phyloP scores from a whole-genome alignment of 2,888 invertebrate species.

The Nemotelus pantherinus region DNA sequence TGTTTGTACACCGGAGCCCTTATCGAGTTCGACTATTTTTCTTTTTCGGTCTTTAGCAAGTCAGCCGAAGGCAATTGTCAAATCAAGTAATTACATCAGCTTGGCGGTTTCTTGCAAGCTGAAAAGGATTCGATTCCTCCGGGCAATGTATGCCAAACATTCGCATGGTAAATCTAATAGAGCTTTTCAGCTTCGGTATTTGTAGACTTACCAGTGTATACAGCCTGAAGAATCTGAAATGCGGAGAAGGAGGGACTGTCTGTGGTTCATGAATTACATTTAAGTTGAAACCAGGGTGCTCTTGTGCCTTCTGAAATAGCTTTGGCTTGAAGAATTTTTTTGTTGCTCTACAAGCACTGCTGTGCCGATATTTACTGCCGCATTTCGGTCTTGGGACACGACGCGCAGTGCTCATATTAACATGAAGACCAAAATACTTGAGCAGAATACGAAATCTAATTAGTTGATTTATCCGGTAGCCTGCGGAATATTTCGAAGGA shows the following conservation, averaged over 20 bases:
- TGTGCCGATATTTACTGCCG: not conserved
- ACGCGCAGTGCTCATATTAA: constrained; percentile 28
- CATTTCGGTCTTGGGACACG: not conserved
- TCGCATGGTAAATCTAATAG: constrained; percentile 28
- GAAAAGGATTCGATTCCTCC: constrained; percentile 34
- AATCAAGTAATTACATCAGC: constrained; percentile 46
- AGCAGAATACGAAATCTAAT: constrained; percentile 44
- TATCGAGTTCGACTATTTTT: too few relatives aligned
- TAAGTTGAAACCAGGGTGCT: too few relatives aligned
- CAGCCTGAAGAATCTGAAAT: too few relatives aligned
- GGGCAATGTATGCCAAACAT: constrained; percentile 23
- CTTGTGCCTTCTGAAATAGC: too few relatives aligned
- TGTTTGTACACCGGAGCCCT: too few relatives aligned
- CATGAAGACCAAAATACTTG: constrained; percentile 35
- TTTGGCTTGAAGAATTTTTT: too few relatives aligned
- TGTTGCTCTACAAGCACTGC: not conserved
- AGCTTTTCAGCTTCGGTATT: not conserved
- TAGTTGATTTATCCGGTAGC: constrained; percentile 43
- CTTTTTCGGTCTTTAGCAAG: too few relatives aligned
- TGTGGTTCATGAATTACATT: too few relatives aligned
- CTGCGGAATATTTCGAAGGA: not conserved
- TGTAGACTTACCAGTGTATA: not conserved
- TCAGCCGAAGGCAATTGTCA: constrained; percentile 37
- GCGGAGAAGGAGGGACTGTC: too few relatives aligned
- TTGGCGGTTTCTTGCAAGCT: constrained; percentile 20